These are phyloP conservation scores for Melanerpes aurifrons DNA, from an alignment of 2,113 vertebrate species.

Conservation along the genomic window DNA sequence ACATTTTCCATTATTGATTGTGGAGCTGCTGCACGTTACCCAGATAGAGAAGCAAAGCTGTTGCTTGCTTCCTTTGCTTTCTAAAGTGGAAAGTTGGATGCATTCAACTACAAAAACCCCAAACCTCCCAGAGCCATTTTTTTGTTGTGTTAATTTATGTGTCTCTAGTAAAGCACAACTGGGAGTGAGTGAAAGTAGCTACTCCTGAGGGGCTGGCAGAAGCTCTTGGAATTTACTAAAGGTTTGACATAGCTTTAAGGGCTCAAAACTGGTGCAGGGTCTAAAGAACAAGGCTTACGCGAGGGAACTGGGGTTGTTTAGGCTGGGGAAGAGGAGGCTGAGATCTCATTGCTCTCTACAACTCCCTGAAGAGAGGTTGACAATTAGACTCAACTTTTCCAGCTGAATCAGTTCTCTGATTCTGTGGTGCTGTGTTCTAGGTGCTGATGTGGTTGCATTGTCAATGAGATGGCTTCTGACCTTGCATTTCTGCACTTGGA, in stretches of 20 bases:
- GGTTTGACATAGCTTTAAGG: background rate
- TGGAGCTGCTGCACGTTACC: background rate
- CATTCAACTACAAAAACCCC: background rate
- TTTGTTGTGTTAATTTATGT: background rate
- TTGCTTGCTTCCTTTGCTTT: background rate
- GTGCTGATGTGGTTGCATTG: background rate
- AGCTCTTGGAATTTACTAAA: background rate
- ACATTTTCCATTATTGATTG: slow-evolving; percentile 39
- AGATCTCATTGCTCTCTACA: too few relatives aligned
- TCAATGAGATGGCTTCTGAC: background rate
- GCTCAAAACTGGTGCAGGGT: too few relatives aligned
- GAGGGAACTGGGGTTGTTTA: too few relatives aligned
- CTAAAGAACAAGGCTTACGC: too few relatives aligned
- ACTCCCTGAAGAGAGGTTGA: too few relatives aligned
- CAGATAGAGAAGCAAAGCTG: background rate
- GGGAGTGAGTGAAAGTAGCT: background rate
- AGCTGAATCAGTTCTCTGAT: too few relatives aligned
- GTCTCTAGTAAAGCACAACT: background rate
- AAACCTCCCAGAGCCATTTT: background rate
- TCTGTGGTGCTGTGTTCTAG: background rate
- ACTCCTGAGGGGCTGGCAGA: background rate
- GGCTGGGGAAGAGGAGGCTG: too few relatives aligned
- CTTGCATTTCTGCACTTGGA: background rate
- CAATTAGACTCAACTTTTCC: too few relatives aligned
- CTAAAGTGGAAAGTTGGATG: background rate